Evolutionary conservation across 2,113 vertebrate genomes (phyloP).

Genomic region (Lasiurus cinereus): DNA sequence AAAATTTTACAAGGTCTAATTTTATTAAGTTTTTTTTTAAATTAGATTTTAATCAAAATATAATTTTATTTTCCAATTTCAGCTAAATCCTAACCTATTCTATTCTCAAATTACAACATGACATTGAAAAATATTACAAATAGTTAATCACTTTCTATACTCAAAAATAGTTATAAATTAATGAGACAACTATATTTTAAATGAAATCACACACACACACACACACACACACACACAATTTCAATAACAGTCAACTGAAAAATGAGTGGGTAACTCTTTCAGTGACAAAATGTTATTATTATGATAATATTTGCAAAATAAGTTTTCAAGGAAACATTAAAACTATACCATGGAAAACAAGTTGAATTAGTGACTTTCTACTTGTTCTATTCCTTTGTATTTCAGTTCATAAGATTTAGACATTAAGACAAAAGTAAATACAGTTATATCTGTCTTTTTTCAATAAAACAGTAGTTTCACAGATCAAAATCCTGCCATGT

Average conservation of each 20-base stretch:
- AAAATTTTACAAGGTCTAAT: conserved; percentile 47
- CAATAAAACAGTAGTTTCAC: conserved; percentile 26
- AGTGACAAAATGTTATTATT: conserved; percentile 38
- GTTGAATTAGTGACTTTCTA: background rate
- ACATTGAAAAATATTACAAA: conserved; percentile 14
- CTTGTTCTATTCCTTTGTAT: background rate
- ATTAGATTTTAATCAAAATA: conserved; percentile 62
- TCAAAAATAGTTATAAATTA: conserved; percentile 56
- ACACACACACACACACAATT: background rate
- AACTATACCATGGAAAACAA: conserved; percentile 56
- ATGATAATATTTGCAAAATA: conserved; percentile 47
- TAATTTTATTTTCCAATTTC: conserved; percentile 36
- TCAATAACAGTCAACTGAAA: conserved; percentile 39
- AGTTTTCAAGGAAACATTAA: conserved; percentile 50
- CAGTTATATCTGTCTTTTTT: conserved; percentile 18
- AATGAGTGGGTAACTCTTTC: conserved; percentile 50
- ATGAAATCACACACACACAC: background rate
- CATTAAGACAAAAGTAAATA: conserved; percentile 47
- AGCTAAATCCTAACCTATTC: conserved; percentile 43
- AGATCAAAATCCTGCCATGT: conserved; percentile 22
- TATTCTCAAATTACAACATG: conserved; percentile 40
- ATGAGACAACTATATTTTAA: conserved; percentile 12
- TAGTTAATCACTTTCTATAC: background rate
- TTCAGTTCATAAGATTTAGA: background rate
- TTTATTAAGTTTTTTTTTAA: conserved; percentile 50